Base-by-base conservation (phyloP, 2,888 invertebrate genomes). In the Ligdia adustata region DNA sequence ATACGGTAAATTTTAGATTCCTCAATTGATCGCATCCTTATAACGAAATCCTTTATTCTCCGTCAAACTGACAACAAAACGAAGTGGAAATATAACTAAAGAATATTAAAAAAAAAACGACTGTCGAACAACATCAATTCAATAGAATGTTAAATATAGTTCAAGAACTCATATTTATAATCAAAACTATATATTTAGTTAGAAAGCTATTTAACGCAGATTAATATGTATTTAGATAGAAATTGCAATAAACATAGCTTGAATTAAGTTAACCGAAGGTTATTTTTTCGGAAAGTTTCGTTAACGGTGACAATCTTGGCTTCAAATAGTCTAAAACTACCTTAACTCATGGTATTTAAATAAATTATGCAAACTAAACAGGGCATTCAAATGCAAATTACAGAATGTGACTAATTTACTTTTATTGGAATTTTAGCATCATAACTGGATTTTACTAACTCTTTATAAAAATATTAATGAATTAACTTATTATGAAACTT, bases 101-200 rank as follows among this genome's bases (percentile, higher is more conserved):
- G n/a, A n/a, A n/a, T n/a, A n/a, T n/a, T n/a, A n/a, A n/a, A n/a
- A n/a, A n/a, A n/a, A n/a, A n/a, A n/a, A n/a, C n/a, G n/a, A n/a
- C n/a, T n/a, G n/a, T n/a, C n/a, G n/a, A n/a, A n/a, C n/a, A n/a
- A n/a, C n/a, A n/a, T n/a, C n/a, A n/a, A n/a, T n/a, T n/a, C n/a
- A n/a, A n/a, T n/a, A n/a, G n/a, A n/a, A n/a, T n/a, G n/a, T n/a
- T n/a, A n/a, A n/a, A n/a, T n/a, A n/a, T n/a, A n/a, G n/a, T n/a
- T n/a, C n/a, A n/a, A n/a, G n/a, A n/a, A n/a, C n/a, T n/a, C n/a
- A n/a, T n/a, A n/a, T n/a, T n/a, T n/a, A n/a, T n/a, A n/a, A 43
- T 44, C 57, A 56, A 51, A 55, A 39, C 26, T 3, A 11, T 13
- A 11, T 9, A 2, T 20, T 12, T 20, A 0, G 13, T 24, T 29